A percentile compares a stretch with the other conserved stretches of the same genome.
Evolutionary conservation across 2,888 invertebrate genomes (phyloP).

Genomic region (Protodeltote pygarga): DNA sequence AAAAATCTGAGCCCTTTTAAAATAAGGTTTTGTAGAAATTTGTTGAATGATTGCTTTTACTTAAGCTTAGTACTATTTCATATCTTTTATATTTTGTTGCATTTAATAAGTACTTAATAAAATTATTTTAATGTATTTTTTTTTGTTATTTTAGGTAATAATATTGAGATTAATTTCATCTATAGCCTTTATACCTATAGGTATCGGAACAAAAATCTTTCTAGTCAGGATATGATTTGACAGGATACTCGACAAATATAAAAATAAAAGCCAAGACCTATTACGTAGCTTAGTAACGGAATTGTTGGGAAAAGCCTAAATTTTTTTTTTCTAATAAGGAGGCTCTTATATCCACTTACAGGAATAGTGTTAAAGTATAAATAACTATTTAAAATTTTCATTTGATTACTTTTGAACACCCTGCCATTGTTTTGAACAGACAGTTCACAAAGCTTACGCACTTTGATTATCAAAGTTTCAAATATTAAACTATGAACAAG

Average conservation of each 20-base stretch:
- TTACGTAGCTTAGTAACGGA: too few species aligned
- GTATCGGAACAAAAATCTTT: too few species aligned
- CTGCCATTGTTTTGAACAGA: slow-evolving; percentile 22
- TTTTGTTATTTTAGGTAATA: too few species aligned
- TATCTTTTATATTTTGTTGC: slow-evolving; percentile 15
- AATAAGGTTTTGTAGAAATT: slow-evolving; percentile 14
- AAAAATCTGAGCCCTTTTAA: slow-evolving; percentile 7
- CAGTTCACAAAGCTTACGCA: slow-evolving; percentile 35
- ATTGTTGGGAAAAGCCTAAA: too few species aligned
- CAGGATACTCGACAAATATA: too few species aligned
- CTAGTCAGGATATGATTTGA: too few species aligned
- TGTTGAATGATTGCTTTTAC: slow-evolving; percentile 32
- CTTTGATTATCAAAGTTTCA: slow-evolving; percentile 43
- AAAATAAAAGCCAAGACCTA: too few species aligned
- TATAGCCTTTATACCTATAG: too few species aligned
- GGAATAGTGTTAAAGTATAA: too few species aligned
- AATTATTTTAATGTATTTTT: too few species aligned
- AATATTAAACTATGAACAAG: slow-evolving; percentile 25
- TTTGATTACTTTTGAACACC: slow-evolving; percentile 25
- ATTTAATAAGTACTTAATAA: slow-evolving; percentile 8
- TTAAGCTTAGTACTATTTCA: slow-evolving; percentile 13
- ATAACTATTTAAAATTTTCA: slow-evolving; percentile 32
- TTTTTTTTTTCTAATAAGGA: too few species aligned
- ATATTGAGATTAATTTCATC: slow-evolving; percentile 4
- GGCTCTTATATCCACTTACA: too few species aligned